Percentiles rank a stretch among this genome's conserved stretches.
These are phyloP conservation scores for Dryocosmus kuriphilus DNA, from an alignment of 2,888 invertebrate species.

Conservation along the genomic window DNA sequence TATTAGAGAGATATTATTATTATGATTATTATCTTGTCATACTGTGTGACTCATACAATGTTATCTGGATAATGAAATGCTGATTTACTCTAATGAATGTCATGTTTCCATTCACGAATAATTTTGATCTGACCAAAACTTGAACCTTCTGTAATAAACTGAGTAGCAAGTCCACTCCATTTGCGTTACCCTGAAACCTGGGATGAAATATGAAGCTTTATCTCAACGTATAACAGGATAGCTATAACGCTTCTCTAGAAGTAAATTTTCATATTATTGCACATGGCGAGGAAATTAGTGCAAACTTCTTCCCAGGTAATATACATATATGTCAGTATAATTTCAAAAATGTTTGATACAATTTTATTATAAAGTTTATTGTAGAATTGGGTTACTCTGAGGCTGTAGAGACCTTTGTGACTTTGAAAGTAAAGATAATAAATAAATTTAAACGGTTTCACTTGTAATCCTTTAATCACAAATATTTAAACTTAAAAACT, in stretches of 20 bases:
- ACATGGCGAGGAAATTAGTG: not conserved
- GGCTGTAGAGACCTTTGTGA: too few relatives aligned
- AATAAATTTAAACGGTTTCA: too few relatives aligned
- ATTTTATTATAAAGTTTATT: too few relatives aligned
- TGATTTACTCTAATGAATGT: conserved; percentile 16
- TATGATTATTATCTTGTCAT: not conserved
- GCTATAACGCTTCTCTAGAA: not conserved
- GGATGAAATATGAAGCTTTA: conserved; percentile 17
- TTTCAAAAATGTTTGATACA: not conserved
- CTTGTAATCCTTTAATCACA: too few relatives aligned
- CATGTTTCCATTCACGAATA: conserved; percentile 10
- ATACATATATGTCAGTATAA: not conserved
- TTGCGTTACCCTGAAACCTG: conserved; percentile 13
- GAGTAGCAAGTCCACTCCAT: not conserved
- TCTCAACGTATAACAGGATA: conserved; percentile 3
- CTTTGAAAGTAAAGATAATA: too few relatives aligned
- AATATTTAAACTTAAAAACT: too few relatives aligned
- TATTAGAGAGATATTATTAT: not conserved
- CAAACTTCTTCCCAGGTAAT: not conserved
- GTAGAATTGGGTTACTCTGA: not conserved
- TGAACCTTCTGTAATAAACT: conserved; percentile 18
- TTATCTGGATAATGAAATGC: conserved; percentile 4
- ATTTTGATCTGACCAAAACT: conserved; percentile 15
- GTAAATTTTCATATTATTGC: not conserved
- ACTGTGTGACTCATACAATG: not conserved